Evolutionary conservation across 2,113 vertebrate species (phyloP).

Genomic region (Rhinolophus ferrumequinum): DNA sequence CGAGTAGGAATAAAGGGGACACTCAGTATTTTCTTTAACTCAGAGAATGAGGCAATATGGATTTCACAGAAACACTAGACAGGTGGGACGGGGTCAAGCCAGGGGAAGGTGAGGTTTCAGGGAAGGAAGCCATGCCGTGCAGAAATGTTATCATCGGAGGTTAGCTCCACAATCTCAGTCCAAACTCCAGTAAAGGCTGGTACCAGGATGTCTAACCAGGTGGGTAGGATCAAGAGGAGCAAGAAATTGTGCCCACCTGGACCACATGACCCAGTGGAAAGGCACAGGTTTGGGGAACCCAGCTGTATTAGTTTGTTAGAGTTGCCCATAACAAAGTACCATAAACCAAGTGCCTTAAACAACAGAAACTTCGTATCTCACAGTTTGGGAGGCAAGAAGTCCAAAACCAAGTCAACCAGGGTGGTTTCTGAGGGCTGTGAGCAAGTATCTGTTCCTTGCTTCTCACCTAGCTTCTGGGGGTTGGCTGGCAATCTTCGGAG

Average conservation of each 20-base stretch:
- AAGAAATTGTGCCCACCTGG: neutral
- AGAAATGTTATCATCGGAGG: neutral
- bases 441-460: neutral
- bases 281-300: neutral
- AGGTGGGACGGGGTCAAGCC: neutral
- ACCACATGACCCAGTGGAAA: neutral
- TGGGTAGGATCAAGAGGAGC: neutral
- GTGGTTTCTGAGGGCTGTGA: neutral
- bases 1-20: neutral
- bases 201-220: neutral
- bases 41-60: neutral
- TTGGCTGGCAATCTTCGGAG: neutral
- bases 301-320: neutral
- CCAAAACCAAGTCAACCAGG: neutral
- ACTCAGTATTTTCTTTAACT: neutral
- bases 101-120: neutral
- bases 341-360: neutral
- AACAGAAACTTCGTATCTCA: neutral
- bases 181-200: neutral
- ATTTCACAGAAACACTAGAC: constrained; percentile 6
- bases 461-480: neutral
- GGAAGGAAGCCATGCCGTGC: neutral
- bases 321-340: neutral
- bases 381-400: neutral
- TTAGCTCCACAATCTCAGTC: neutral